These are phyloP conservation scores for Torymus aiolomorphi DNA, from an alignment of 2,888 invertebrate genomes.

Conservation along the genomic window DNA sequence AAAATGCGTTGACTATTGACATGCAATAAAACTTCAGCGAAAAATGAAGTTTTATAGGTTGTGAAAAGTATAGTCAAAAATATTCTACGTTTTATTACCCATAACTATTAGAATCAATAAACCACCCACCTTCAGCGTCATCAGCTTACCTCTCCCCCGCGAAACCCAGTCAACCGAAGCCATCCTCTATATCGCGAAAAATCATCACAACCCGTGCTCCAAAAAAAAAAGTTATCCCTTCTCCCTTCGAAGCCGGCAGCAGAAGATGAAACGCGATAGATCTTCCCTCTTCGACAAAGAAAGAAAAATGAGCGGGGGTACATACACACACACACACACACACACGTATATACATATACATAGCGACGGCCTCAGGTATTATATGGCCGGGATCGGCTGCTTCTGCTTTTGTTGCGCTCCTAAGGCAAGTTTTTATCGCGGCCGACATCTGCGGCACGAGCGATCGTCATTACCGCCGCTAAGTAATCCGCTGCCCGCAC, in stretches of 20 bases:
- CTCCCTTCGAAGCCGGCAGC: constrained; percentile 28
- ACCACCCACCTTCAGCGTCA: too few relatives aligned
- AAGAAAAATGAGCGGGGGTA: constrained; percentile 43
- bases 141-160: too few relatives aligned
- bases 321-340: too few relatives aligned
- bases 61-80: too few relatives aligned
- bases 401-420: constrained; percentile 57
- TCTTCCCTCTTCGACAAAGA: constrained; percentile 11
- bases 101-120: too few relatives aligned
- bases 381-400: constrained; percentile 65
- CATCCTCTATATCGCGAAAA: constrained; percentile 22
- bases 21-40: too few relatives aligned
- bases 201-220: constrained; percentile 16
- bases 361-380: constrained; percentile 61
- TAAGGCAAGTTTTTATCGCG: constrained; percentile 72
- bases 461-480: constrained; percentile 73
- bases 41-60: too few relatives aligned
- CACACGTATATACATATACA: constrained; percentile 37
- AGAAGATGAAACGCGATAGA: constrained; percentile 42
- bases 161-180: too few relatives aligned
- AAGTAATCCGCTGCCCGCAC: constrained; percentile 62
- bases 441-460: constrained; percentile 71
- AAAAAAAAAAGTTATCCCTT: constrained; percentile 37
- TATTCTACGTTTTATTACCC: too few relatives aligned
- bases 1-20: too few relatives aligned